Percentiles rank a stretch among this genome's conserved stretches.
Conservation (phyloP, 2,797 vertebrate genomes). For the Anguilla pacifica region DNA sequence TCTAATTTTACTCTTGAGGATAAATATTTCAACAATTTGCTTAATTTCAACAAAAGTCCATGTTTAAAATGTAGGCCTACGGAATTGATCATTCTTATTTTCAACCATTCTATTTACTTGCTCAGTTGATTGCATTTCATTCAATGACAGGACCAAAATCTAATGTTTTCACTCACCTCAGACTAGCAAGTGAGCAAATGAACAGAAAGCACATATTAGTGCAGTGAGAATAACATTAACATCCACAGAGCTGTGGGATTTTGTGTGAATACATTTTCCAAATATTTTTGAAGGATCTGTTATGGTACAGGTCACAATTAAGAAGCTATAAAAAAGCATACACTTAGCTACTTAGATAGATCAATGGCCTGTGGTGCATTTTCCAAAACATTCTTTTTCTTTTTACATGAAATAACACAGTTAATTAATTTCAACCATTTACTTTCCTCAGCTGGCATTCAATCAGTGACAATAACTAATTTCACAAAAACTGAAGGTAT, state of each 20-base stretch:
- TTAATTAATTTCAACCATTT: background rate
- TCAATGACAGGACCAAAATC: background rate
- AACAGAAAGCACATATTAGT: background rate
- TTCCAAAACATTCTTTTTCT: background rate
- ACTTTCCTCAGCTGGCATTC: background rate
- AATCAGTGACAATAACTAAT: background rate
- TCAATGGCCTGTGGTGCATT: background rate
- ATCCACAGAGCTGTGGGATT: background rate
- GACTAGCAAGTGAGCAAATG: background rate
- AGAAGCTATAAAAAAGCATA: background rate
- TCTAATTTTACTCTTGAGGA: background rate
- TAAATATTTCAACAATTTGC: background rate
- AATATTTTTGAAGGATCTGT: background rate
- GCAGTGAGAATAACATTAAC: background rate
- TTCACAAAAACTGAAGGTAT: background rate
- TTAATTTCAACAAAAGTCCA: too few species aligned
- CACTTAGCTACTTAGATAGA: background rate
- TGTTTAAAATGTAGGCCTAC: background rate
- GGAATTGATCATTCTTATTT: background rate
- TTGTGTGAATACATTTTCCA: background rate
- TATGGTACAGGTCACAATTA: background rate
- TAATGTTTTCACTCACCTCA: background rate
- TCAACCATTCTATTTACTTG: background rate
- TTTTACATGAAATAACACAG: background rate
- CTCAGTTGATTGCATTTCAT: background rate